These are phyloP conservation scores for Cremastinae sp. DNA, from an alignment of 2,888 invertebrate species.

Conservation along the genomic window DNA sequence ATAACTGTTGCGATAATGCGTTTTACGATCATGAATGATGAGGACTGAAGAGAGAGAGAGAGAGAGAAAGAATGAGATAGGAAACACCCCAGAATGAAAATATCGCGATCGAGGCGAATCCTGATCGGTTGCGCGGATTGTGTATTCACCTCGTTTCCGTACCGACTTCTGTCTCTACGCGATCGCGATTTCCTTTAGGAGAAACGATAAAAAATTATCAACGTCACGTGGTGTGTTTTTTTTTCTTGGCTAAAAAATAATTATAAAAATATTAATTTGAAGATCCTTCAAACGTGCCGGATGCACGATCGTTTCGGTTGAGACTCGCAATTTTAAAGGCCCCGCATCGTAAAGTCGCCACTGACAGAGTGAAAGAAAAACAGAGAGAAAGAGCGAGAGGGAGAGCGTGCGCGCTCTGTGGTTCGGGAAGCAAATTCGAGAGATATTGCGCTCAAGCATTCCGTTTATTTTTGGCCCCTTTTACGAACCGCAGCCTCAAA, in stretches of 20 bases:
- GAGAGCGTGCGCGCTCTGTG: conserved; percentile 39
- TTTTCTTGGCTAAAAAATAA: no score
- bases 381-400: neutral
- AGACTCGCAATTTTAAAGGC: conserved; percentile 31
- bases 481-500: conserved; percentile 72
- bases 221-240: neutral
- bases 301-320: conserved; percentile 5
- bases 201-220: no score
- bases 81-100: conserved; percentile 16
- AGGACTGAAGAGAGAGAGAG: conserved; percentile 3
- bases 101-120: conserved; percentile 30
- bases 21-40: conserved; percentile 58
- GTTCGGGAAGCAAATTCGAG: conserved; percentile 38
- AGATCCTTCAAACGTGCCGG: neutral
- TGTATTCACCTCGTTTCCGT: conserved; percentile 22
- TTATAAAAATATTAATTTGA: no score
- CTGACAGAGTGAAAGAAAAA: conserved; percentile 58
- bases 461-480: conserved; percentile 72
- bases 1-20: conserved; percentile 63
- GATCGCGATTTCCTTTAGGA: no score
- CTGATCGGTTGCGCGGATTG: conserved; percentile 43
- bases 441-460: conserved; percentile 34
- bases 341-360: conserved; percentile 68
- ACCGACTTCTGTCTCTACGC: neutral
- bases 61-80: neutral